Base-by-base conservation (phyloP, 2,888 invertebrate genomes). In the Homarus gammarus region DNA sequence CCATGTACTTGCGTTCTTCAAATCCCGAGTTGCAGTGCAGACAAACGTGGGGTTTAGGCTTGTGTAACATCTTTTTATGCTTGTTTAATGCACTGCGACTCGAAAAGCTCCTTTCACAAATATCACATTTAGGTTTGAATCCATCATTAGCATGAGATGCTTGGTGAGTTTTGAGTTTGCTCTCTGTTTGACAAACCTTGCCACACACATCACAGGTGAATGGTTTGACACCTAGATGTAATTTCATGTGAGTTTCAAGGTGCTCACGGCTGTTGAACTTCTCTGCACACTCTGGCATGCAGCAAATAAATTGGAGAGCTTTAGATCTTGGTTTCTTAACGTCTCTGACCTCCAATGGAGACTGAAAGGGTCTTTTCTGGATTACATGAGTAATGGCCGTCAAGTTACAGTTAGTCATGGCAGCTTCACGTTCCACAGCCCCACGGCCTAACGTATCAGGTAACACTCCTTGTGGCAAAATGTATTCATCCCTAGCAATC, bases 81-180 rank as follows among this genome's bases (percentile, higher is more conserved):
- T 89, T 89, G n/a, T 56, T 84, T 27, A 89, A 27, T 31, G 88
- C 83, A 84, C 88, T 84, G 18, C 88, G 88, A 78, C 84, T 84
- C 31, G 88, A 89, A 77, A 89, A 89, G 49, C 51, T 89, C 36
- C 88, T 70, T 33, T 89, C 84, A 84, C 88, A 89, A 10, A 89
- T 70, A 22, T 89, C 88, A 84, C 88, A 89, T 31, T 44, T 81
- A 27, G 77, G 70, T 40, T 89, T 89, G 18, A 84, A 38, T 6
- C 75, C 84, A 78, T 89, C 88, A 44, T 27, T 72, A 40, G 78
- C 88, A 89, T 89, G 88, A 12, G 61, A 56, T 18, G 84, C 84
- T 40, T 75, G 78, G 44, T 89, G 88, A 33, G 56, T 44, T 1
- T 70, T 79, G 12, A 84, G 72, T 56, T 70, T 84, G 10, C 88